Conservation (phyloP, 2,888 invertebrate species). For the Nomada fabriciana region DNA sequence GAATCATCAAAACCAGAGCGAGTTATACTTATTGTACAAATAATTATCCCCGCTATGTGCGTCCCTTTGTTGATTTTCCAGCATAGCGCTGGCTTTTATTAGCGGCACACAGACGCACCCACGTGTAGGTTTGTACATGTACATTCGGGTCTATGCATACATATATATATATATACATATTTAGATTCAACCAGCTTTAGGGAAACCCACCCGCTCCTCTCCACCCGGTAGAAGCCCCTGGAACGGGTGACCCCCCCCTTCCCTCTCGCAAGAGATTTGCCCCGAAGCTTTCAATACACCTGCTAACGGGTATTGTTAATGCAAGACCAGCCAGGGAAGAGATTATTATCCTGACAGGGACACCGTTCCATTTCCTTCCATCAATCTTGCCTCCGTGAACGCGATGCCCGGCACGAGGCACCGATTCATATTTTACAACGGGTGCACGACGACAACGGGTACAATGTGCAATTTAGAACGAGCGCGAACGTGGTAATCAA, state of each 20-base stretch:
- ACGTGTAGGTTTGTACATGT: background rate
- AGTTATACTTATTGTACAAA: slow-evolving; percentile 45
- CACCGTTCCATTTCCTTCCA: slow-evolving; percentile 64
- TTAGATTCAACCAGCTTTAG: slow-evolving; percentile 10
- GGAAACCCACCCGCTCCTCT: background rate
- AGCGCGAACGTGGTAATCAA: slow-evolving; percentile 67
- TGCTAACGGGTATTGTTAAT: slow-evolving; percentile 48
- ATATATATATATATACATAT: background rate
- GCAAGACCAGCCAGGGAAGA: slow-evolving; percentile 8
- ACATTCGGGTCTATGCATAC: too few relatives aligned
- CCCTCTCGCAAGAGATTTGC: slow-evolving; percentile 23
- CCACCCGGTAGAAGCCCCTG: background rate
- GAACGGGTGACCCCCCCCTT: background rate
- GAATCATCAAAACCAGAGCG: slow-evolving; percentile 8
- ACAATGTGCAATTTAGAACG: slow-evolving; percentile 67
- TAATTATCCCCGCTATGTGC: slow-evolving; percentile 35
- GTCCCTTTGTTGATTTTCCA: slow-evolving; percentile 13
- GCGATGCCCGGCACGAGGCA: slow-evolving; percentile 26
- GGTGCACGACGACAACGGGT: slow-evolving; percentile 28
- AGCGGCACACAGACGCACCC: background rate
- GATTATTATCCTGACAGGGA: slow-evolving; percentile 59
- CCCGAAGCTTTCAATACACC: slow-evolving; percentile 53
- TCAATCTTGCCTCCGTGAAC: slow-evolving; percentile 51
- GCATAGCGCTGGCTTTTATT: slow-evolving; percentile 32
- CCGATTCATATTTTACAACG: slow-evolving; percentile 58